phyloP scores from a whole-genome alignment of 2,113 vertebrate genomes.

The Larimichthys polyactis region DNA sequence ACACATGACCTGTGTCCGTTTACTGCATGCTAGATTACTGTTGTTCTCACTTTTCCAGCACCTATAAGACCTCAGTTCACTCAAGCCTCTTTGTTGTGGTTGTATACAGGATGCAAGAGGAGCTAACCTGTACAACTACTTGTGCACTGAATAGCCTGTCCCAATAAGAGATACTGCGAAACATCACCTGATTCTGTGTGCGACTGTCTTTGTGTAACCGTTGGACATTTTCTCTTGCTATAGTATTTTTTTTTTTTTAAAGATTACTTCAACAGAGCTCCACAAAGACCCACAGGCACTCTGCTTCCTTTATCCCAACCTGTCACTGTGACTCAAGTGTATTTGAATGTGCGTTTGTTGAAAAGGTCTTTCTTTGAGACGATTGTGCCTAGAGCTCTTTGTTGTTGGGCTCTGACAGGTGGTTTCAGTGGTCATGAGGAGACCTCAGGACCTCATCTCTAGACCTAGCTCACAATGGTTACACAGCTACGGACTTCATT shows the following conservation, averaged over 20 bases:
- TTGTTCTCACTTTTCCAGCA: constrained; percentile 26
- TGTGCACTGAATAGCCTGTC: neutral
- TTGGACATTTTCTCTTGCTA: constrained; percentile 13
- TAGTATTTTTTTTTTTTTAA: constrained; percentile 24
- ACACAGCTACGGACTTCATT: constrained; percentile 19
- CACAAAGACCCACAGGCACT: neutral
- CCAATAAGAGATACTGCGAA: constrained; percentile 3
- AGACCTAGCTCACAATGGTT: constrained; percentile 35
- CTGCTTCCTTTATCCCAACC: constrained; percentile 24
- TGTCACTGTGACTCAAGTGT: constrained; percentile 45
- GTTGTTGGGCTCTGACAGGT: constrained; percentile 48
- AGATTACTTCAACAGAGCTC: constrained; percentile 19
- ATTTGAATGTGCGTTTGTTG: constrained; percentile 59
- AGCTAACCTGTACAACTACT: neutral
- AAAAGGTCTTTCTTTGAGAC: constrained; percentile 56
- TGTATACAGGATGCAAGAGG: constrained; percentile 13
- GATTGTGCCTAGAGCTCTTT: constrained; percentile 38
- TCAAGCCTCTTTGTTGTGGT: constrained; percentile 17
- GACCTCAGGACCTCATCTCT: constrained; percentile 14
- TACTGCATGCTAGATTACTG: constrained; percentile 58
- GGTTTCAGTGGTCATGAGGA: constrained; percentile 32
- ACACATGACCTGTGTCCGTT: constrained; percentile 38
- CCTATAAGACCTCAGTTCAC: constrained; percentile 22
- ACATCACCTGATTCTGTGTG: constrained; percentile 8
- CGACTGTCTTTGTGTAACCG: neutral